Conservation (phyloP, 2,888 invertebrate genomes). For the Deilephila elpenor region DNA sequence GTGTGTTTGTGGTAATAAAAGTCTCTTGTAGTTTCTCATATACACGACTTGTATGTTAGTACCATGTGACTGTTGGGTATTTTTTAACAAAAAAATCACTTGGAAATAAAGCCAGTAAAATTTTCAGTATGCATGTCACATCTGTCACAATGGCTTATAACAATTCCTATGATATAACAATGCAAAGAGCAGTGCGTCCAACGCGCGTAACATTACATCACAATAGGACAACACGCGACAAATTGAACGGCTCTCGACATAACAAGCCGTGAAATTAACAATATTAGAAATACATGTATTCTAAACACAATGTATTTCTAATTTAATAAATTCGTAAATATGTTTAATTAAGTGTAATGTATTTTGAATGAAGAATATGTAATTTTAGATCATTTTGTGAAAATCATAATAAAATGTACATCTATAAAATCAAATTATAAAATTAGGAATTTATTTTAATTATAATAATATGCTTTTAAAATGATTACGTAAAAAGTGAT, state of each 20-base stretch:
- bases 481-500: neutral
- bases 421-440: neutral
- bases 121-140: neutral
- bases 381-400: too few species aligned
- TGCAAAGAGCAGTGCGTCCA: slow-evolving; percentile 27
- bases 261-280: neutral
- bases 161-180: slow-evolving; percentile 29
- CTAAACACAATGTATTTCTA: neutral
- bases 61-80: too few species aligned
- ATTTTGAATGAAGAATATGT: neutral
- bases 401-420: too few species aligned
- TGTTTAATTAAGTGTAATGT: neutral
- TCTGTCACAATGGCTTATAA: slow-evolving; percentile 2
- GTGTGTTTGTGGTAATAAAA: too few species aligned
- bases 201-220: slow-evolving; percentile 34
- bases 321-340: neutral
- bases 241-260: neutral
- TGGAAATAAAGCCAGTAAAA: neutral
- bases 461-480: too few species aligned
- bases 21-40: too few species aligned
- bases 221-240: slow-evolving; percentile 38
- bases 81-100: neutral
- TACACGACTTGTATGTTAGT: too few species aligned
- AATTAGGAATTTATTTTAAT: neutral
- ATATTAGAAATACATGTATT: slow-evolving; percentile 1